A percentile compares a stretch with the other conserved stretches of the same genome.
Conservation (phyloP, 2,888 invertebrate species). For the Phlogophora meticulosa region DNA sequence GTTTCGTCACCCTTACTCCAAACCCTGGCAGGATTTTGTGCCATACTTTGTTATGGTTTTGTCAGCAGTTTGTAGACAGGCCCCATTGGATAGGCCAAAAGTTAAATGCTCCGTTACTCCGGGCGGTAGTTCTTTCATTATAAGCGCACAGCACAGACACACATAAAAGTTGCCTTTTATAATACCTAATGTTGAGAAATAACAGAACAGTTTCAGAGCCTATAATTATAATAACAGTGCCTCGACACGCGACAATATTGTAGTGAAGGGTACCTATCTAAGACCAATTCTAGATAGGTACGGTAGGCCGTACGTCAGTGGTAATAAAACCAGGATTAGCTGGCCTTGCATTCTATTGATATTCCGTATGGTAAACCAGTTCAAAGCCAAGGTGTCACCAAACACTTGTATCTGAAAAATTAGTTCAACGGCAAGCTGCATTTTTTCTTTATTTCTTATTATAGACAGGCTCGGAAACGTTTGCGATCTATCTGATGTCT, state of each 20-base stretch:
- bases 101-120: neutral
- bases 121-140: neutral
- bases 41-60: neutral
- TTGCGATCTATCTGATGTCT: conserved; percentile 3
- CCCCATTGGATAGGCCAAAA: neutral
- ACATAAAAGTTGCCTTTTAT: neutral
- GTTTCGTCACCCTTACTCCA: too few relatives aligned
- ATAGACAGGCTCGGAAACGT: too few relatives aligned
- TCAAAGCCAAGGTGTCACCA: too few relatives aligned
- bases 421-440: neutral
- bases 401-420: neutral
- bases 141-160: neutral
- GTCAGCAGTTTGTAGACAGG: too few relatives aligned
- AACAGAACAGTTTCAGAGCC: neutral
- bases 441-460: too few relatives aligned
- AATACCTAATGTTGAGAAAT: conserved; percentile 18
- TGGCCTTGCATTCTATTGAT: too few relatives aligned
- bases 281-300: too few relatives aligned
- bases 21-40: neutral
- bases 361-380: too few relatives aligned
- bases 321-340: too few relatives aligned
- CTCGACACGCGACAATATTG: conserved; percentile 15
- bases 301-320: too few relatives aligned
- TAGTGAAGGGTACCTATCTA: too few relatives aligned
- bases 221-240: conserved; percentile 7